phyloP scores from a whole-genome alignment of 2,113 vertebrate species.

The Symphodus melops region DNA sequence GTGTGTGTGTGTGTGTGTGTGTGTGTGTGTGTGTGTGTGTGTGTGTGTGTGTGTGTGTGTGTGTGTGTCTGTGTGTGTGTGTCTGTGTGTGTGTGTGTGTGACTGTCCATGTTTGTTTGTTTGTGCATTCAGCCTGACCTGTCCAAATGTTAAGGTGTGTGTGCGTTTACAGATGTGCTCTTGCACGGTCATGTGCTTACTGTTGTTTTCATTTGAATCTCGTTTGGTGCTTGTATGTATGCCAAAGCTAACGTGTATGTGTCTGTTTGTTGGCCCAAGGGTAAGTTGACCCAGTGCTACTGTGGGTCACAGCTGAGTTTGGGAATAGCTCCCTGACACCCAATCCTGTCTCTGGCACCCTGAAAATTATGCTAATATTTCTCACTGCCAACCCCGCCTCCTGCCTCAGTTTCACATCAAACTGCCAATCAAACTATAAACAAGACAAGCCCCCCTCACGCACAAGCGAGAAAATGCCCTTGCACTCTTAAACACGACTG shows the following conservation, averaged over 20 bases:
- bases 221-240: not conserved
- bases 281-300: conserved; percentile 78
- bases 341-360: conserved; percentile 75
- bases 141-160: not conserved
- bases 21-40: not conserved
- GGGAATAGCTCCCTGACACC: conserved; percentile 81
- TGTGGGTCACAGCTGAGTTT: conserved; percentile 80
- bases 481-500: conserved; percentile 4
- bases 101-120: not conserved
- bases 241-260: conserved; percentile 11
- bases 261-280: conserved; percentile 52
- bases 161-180: not conserved
- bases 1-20: conserved; percentile 7
- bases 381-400: conserved; percentile 64
- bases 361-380: conserved; percentile 82
- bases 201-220: not conserved
- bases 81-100: not conserved
- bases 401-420: conserved; percentile 74
- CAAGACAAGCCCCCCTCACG: conserved; percentile 59
- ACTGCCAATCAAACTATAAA: conserved; percentile 81
- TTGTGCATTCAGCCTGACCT: not conserved
- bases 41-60: conserved; percentile 12
- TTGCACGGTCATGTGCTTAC: conserved; percentile 2
- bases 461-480: conserved; percentile 49
- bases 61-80: not conserved